Percentiles rank a stretch among this genome's conserved stretches.
These are phyloP conservation scores for Drosophila sp. DNA, from an alignment of 1,140 invertebrate genomes.

Conservation along the genomic window DNA sequence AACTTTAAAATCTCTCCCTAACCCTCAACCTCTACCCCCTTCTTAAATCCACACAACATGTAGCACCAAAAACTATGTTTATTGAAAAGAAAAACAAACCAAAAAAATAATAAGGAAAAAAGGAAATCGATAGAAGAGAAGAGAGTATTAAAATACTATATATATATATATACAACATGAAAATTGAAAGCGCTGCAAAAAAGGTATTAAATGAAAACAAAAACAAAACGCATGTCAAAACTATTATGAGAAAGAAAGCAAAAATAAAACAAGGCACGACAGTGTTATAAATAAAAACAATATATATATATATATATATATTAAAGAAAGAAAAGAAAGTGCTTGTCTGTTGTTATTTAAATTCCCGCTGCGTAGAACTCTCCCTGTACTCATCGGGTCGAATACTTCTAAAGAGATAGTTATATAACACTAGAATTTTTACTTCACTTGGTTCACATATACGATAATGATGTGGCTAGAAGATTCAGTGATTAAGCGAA, in stretches of 20 bases:
- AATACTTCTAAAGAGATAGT: no score
- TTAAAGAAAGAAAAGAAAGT: conserved; percentile 31
- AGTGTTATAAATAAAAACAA: conserved; percentile 51
- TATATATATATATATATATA: conserved; percentile 50
- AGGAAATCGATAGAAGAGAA: conserved; percentile 11
- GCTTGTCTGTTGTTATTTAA: background rate
- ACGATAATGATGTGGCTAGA: no score
- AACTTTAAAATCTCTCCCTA: background rate
- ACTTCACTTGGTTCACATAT: no score
- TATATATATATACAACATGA: background rate
- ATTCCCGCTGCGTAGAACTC: background rate
- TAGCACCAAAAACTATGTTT: conserved; percentile 16
- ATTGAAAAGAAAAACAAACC: conserved; percentile 11
- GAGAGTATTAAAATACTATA: conserved; percentile 15
- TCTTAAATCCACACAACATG: conserved; percentile 6
- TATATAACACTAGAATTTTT: no score
- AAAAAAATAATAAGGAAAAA: conserved; percentile 4
- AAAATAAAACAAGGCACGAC: conserved; percentile 30
- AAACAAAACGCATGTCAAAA: conserved; percentile 2
- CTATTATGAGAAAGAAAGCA: conserved; percentile 16
- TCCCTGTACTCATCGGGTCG: no score
- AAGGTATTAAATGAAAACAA: background rate
- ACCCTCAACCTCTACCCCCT: background rate
- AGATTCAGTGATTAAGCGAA: no score
- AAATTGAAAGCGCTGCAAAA: conserved; percentile 10